These are phyloP conservation scores for Eupithecia inturbata DNA, from an alignment of 2,888 invertebrate genomes.

Conservation along the genomic window DNA sequence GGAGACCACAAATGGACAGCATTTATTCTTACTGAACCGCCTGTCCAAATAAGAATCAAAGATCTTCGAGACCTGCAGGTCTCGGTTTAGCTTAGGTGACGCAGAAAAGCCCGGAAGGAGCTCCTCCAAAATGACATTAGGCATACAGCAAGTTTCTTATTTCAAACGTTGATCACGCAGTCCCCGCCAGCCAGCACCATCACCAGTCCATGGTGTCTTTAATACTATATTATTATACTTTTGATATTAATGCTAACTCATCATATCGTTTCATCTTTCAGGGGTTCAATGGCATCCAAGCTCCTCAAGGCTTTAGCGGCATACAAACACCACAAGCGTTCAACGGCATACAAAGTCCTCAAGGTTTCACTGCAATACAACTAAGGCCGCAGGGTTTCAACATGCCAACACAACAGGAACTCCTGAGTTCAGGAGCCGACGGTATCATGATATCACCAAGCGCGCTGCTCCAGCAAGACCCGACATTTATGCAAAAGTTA, in stretches of 20 bases:
- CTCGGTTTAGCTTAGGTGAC: too few species aligned
- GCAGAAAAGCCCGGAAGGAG: too few species aligned
- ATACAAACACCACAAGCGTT: constrained; percentile 20
- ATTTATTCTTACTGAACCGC: too few species aligned
- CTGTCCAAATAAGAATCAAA: too few species aligned
- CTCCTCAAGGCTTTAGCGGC: constrained; percentile 22
- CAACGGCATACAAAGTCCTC: constrained; percentile 28
- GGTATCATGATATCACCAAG: constrained; percentile 71
- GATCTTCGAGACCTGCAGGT: too few species aligned
- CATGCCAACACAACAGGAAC: constrained; percentile 67
- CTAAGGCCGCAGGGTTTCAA: constrained; percentile 48
- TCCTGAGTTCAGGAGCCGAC: constrained; percentile 66
- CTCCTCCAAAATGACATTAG: too few species aligned
- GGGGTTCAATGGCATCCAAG: constrained; percentile 26
- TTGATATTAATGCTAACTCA: not conserved
- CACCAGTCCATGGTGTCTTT: too few species aligned
- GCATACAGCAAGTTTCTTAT: too few species aligned
- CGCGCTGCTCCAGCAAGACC: constrained; percentile 81
- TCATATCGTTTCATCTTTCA: constrained; percentile 12
- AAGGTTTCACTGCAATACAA: constrained; percentile 29
- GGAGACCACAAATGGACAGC: too few species aligned
- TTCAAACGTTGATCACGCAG: too few species aligned
- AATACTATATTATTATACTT: too few species aligned
- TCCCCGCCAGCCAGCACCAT: too few species aligned
- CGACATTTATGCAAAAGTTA: constrained; percentile 75